Percentiles rank a stretch among this genome's conserved stretches.
These are phyloP conservation scores for Dinocampus coccinellae DNA, from an alignment of 2,888 invertebrate genomes.

Conservation along the genomic window DNA sequence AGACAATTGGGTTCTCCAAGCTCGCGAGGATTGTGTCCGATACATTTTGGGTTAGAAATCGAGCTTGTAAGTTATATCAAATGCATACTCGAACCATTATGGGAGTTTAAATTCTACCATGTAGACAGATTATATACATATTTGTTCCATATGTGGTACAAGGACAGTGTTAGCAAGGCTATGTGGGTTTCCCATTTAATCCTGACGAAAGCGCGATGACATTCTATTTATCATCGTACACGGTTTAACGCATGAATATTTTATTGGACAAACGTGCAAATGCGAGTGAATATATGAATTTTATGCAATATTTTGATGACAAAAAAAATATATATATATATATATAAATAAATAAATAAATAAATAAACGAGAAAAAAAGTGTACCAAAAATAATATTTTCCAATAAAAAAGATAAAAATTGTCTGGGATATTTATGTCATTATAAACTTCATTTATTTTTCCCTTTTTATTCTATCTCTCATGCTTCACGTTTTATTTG, in stretches of 20 bases:
- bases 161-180: not conserved
- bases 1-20: not conserved
- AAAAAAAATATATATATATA: not conserved
- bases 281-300: not conserved
- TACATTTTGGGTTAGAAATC: not conserved
- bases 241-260: not conserved
- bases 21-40: slow-evolving; percentile 8
- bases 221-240: not conserved
- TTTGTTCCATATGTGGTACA: not conserved
- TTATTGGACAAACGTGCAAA: not conserved
- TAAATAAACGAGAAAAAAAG: too few relatives aligned
- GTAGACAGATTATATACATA: not conserved
- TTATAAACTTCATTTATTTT: too few relatives aligned
- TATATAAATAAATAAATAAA: too few relatives aligned
- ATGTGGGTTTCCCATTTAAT: not conserved
- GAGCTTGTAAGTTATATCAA: not conserved
- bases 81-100: not conserved
- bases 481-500: too few relatives aligned
- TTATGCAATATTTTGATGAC: not conserved
- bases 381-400: too few relatives aligned
- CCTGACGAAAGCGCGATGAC: not conserved
- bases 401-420: too few relatives aligned
- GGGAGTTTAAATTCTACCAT: not conserved
- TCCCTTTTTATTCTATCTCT: too few relatives aligned
- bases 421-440: too few relatives aligned